phyloP scores from a whole-genome alignment of 2,888 invertebrate species.

The Scaptomyza tumidula region DNA sequence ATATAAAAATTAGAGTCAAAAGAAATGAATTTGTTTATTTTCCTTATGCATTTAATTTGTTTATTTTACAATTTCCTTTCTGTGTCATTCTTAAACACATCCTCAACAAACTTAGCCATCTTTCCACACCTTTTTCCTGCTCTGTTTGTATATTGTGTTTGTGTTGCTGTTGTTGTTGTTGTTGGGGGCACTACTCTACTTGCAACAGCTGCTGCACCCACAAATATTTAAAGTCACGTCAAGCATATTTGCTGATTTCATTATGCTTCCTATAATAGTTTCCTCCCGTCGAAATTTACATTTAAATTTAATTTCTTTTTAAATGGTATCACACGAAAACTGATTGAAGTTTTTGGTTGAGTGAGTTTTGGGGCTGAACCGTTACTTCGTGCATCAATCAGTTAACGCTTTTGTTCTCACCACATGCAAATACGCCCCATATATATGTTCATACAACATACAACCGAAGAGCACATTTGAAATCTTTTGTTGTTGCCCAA shows the following conservation, averaged over 20 bases:
- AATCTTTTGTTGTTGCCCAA: too few species aligned
- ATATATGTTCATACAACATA: neutral
- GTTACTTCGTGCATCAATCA: conserved; percentile 22
- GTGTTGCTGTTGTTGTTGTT: conserved; percentile 35
- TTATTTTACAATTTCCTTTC: conserved; percentile 10
- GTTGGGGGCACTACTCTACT: conserved; percentile 49
- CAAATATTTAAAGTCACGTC: conserved; percentile 68
- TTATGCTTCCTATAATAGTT: conserved; percentile 42
- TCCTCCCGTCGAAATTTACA: conserved; percentile 32
- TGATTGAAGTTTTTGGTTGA: conserved; percentile 58
- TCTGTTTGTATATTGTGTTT: conserved; percentile 17
- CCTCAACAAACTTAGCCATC: conserved; percentile 16
- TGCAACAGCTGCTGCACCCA: conserved; percentile 73
- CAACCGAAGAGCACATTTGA: conserved; percentile 15
- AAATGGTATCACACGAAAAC: conserved; percentile 44
- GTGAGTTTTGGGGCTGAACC: conserved; percentile 23
- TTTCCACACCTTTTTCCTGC: conserved; percentile 55
- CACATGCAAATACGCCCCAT: conserved; percentile 23
- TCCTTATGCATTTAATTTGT: neutral
- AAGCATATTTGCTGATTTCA: conserved; percentile 73
- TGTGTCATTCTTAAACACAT: conserved; percentile 18
- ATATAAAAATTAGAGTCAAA: neutral
- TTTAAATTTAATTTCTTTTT: conserved; percentile 27
- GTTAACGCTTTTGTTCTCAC: conserved; percentile 19
- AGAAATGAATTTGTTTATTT: neutral